Evolutionary conservation across 2,888 invertebrate species (phyloP).

Genomic region (Eumerus sabulonum): DNA sequence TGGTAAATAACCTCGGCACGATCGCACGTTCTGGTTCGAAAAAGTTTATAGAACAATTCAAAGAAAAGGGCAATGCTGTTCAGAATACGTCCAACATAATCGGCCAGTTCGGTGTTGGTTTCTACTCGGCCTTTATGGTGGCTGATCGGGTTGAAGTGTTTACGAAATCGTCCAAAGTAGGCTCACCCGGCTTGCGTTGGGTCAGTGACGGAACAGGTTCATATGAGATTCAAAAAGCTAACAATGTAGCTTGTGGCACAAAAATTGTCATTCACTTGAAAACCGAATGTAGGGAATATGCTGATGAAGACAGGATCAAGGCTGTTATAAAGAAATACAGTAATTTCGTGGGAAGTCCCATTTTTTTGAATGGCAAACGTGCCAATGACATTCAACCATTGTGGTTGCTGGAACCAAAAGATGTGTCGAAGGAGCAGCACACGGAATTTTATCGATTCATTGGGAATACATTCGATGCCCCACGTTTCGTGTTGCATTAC

Average conservation of each 20-base stretch:
- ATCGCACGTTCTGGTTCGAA: constrained; percentile 98
- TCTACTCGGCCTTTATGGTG: constrained; percentile 99
- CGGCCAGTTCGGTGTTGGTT: constrained; percentile 99
- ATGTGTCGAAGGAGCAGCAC: constrained; percentile 91
- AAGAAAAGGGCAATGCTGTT: constrained; percentile 82
- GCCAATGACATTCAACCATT: constrained; percentile 94
- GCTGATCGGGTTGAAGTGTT: constrained; percentile 96
- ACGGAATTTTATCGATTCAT: constrained; percentile 95
- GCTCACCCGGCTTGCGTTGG: constrained; percentile 90
- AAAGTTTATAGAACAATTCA: constrained; percentile 91
- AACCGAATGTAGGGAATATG: constrained; percentile 91
- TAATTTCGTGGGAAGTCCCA: constrained; percentile 97
- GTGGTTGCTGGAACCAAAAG: constrained; percentile 95
- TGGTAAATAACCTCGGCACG: constrained; percentile 94
- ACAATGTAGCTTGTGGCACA: constrained; percentile 92
- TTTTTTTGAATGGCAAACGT: constrained; percentile 92
- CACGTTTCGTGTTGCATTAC: constrained; percentile 94
- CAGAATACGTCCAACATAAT: constrained; percentile 89
- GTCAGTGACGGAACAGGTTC: constrained; percentile 93
- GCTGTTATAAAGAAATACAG: constrained; percentile 96
- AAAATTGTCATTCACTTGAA: constrained; percentile 95
- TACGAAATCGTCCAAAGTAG: constrained; percentile 85
- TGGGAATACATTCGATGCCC: constrained; percentile 91
- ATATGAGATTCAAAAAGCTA: constrained; percentile 93
- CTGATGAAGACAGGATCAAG: constrained; percentile 91